Evolutionary conservation across 2,797 vertebrate species (phyloP), one percentile per base, ranked within the genome.

Genomic region (Dryobates pubescens): DNA sequence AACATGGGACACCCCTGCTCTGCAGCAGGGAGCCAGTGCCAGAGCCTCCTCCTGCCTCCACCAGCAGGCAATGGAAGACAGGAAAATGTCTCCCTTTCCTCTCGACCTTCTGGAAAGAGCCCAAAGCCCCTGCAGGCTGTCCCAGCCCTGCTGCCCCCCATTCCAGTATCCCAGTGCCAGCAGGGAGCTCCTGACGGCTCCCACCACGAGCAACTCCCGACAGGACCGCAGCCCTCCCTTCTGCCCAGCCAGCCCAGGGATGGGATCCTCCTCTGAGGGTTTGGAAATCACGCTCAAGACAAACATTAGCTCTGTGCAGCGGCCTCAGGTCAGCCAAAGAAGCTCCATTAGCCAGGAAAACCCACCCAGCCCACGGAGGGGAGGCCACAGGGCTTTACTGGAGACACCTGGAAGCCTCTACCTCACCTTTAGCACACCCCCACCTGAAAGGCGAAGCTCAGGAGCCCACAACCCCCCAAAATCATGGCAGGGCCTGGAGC

Each of bases 191-290:
- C 69, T 22, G 67, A 12, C 17, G 73, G 51, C 73, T 87, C 87
- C 91, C 75, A 83, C 3, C 7, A n/a, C 2, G 3, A 32, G 0
- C 63, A 17, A 63, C 32, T 54, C 85, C 74, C 63, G 17, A 4
- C 56, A 51, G 88, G 82, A 91, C 65, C 47, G 3, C 83, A 63
- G 74, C 74, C 4, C 74, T 78, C 63, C 68, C 53, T 54, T 43
- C 81, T 94, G 75, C 88, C 94, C 82, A 70, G 85, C 63, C 80
- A 69, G 38, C 83, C 62, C 91, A 83, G 73, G 92, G 92, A 19
- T 3, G 18, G 64, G 74, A 88, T 72, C 77, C 77, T 91, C 70
- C 92, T 87, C 51, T 61, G 18, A 77, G 72, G 75, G 62, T 70
- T 64, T 89, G 19, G 69, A 90, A 94, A 83, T 79, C 80, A 0